Evolutionary conservation across 2,113 vertebrate species (phyloP).

Genomic region (Pterocles gutturalis): DNA sequence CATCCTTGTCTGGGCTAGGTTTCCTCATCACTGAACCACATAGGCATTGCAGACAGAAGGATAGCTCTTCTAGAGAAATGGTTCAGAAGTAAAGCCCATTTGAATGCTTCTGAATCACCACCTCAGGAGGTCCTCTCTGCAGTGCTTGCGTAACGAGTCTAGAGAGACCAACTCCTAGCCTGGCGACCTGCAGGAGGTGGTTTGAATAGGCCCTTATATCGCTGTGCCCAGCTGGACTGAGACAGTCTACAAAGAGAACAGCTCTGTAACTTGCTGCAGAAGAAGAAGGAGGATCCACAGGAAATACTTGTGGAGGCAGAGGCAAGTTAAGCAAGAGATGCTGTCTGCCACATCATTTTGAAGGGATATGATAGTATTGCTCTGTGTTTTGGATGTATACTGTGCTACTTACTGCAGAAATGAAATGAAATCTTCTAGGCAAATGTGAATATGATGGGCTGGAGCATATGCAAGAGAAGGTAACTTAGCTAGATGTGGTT

Average conservation of each 20-base stretch:
- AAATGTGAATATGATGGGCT: neutral
- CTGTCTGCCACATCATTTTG: neutral
- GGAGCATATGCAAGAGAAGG: neutral
- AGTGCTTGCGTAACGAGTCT: fast-evolving
- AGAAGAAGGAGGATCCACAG: neutral
- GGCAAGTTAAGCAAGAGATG: neutral
- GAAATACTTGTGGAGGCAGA: neutral
- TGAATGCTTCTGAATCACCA: neutral
- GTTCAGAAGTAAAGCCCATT: neutral
- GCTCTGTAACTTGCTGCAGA: neutral
- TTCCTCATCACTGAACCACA: neutral
- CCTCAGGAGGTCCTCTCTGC: neutral
- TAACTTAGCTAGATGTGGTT: neutral
- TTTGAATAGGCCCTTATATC: neutral
- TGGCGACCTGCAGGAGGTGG: neutral
- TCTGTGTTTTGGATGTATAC: neutral
- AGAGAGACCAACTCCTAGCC: neutral
- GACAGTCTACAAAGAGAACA: neutral
- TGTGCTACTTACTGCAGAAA: neutral
- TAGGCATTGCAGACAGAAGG: neutral
- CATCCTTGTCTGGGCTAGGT: neutral
- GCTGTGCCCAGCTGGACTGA: neutral
- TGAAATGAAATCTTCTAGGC: neutral
- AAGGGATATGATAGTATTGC: neutral
- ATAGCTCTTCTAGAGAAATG: neutral